Conservation (phyloP, 2,113 vertebrate species). For the Ancistrus triradiatus region DNA sequence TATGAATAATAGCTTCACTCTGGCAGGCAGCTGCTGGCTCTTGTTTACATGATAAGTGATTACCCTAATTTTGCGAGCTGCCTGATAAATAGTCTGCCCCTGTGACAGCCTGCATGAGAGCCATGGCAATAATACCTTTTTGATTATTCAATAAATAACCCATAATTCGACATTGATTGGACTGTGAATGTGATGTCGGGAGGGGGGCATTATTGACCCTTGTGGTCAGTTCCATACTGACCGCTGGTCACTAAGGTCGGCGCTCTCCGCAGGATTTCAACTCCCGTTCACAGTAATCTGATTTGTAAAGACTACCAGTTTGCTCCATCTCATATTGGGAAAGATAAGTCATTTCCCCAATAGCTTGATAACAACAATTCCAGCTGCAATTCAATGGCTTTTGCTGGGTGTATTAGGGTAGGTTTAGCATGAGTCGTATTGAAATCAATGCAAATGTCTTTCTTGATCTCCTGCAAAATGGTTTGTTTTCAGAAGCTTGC, state of each 20-base stretch:
- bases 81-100: slow-evolving; percentile 68
- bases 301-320: slow-evolving; percentile 68
- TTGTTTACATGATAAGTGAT: slow-evolving; percentile 88
- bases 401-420: slow-evolving; percentile 50
- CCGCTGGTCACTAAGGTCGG: slow-evolving; percentile 66
- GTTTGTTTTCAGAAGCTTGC: slow-evolving; percentile 68
- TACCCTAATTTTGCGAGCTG: slow-evolving; percentile 83
- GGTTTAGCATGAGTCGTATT: slow-evolving; percentile 68
- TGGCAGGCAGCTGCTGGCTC: slow-evolving; percentile 79
- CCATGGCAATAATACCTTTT: slow-evolving; percentile 68
- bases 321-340: slow-evolving; percentile 62
- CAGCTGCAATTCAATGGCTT: slow-evolving; percentile 49
- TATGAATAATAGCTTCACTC: slow-evolving; percentile 71
- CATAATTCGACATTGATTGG: slow-evolving; percentile 83
- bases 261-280: slow-evolving; percentile 34
- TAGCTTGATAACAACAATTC: slow-evolving; percentile 67
- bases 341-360: slow-evolving; percentile 49
- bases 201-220: slow-evolving; percentile 64
- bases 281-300: slow-evolving; percentile 55
- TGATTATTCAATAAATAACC: slow-evolving; percentile 85
- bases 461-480: slow-evolving; percentile 67
- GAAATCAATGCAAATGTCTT: slow-evolving; percentile 66
- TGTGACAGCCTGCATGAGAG: slow-evolving; percentile 58
- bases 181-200: slow-evolving; percentile 61
- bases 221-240: slow-evolving; percentile 67